Evolutionary conservation across 92 coral and sea anemone species (phyloP).

Genomic region (Phenganax stokvisi): DNA sequence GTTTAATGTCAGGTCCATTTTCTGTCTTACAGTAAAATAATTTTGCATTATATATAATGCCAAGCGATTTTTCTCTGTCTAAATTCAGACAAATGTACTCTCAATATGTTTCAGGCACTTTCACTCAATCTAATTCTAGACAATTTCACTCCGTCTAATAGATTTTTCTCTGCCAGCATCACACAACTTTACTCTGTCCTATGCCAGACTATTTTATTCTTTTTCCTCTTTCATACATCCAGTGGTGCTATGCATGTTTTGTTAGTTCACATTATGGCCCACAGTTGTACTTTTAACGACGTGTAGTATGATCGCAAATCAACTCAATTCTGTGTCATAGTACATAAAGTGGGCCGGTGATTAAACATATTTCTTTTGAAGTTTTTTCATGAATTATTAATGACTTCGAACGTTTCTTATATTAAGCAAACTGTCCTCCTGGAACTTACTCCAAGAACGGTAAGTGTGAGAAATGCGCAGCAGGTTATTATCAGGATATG

Average conservation of each 20-base stretch:
- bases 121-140: too few species aligned
- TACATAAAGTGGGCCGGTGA: not conserved
- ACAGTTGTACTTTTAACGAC: not conserved
- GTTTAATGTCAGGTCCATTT: too few species aligned
- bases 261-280: not conserved
- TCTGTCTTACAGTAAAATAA: too few species aligned
- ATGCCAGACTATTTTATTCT: too few species aligned
- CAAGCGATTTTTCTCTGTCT: not conserved
- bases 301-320: too few species aligned
- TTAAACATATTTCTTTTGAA: not conserved
- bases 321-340: not conserved
- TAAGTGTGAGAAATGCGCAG: slow-evolving; percentile 56
- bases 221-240: too few species aligned
- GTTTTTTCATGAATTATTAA: not conserved
- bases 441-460: slow-evolving; percentile 56
- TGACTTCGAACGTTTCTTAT: not conserved
- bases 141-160: too few species aligned
- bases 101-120: too few species aligned
- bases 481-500: slow-evolving; percentile 48
- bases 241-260: too few species aligned
- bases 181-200: too few species aligned
- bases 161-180: too few species aligned
- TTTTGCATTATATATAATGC: not conserved
- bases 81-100: not conserved
- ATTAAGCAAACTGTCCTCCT: slow-evolving; percentile 61